Conservation (phyloP, 64 coral and sea anemone genomes). For the Pachyseris speciosa region DNA sequence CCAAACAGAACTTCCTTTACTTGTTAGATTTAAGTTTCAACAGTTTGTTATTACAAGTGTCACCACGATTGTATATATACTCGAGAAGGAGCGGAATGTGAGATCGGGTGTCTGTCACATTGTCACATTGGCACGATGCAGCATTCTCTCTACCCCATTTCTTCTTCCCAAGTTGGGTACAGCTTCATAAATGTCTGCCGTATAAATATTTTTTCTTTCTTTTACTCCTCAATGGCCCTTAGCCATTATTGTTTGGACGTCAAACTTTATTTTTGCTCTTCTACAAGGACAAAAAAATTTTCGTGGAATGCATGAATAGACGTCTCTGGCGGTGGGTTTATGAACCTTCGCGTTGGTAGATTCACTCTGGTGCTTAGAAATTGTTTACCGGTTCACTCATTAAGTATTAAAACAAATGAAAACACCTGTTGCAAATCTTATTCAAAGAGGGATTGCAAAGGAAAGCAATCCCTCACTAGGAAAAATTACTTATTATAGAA, state of each 20-base stretch:
- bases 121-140: not conserved
- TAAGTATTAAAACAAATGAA: too few relatives aligned
- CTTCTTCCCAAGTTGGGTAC: not conserved
- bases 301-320: not conserved
- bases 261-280: not conserved
- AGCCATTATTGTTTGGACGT: not conserved
- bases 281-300: not conserved
- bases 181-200: too few relatives aligned
- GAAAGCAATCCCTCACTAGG: too few relatives aligned
- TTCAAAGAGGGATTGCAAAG: too few relatives aligned
- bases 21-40: not conserved
- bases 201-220: too few relatives aligned
- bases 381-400: not conserved
- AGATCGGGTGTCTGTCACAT: not conserved
- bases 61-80: not conserved
- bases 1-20: not conserved
- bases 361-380: not conserved
- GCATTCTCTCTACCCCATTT: not conserved
- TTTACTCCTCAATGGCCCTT: not conserved
- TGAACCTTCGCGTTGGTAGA: slow-evolving; percentile 12
- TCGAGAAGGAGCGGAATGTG: not conserved
- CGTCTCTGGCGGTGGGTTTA: not conserved
- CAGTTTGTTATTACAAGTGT: not conserved
- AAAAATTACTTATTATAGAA: too few relatives aligned
- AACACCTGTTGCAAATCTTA: too few relatives aligned